Evolutionary conservation across 2,797 vertebrate genomes (phyloP).

Genomic region (Syndactyla subalaris): DNA sequence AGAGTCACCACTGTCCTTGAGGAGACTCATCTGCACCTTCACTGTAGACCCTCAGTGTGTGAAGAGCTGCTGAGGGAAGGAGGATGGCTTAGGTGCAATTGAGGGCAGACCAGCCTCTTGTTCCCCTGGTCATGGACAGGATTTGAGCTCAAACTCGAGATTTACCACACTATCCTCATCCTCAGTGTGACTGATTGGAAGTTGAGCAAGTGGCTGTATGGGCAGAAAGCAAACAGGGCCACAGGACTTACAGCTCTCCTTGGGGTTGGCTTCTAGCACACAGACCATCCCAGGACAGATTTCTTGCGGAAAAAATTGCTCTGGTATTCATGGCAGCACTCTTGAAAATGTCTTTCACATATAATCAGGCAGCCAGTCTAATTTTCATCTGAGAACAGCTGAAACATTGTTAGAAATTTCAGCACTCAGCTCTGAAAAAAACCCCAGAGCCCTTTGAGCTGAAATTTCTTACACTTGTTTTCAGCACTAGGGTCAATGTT

Average conservation of each 20-base stretch:
- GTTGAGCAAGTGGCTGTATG: not conserved
- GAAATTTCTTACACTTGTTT: not conserved
- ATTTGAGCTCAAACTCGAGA: not conserved
- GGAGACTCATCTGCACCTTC: not conserved
- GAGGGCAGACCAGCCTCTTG: not conserved
- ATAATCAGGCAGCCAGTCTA: not conserved
- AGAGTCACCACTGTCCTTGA: not conserved
- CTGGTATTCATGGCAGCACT: not conserved
- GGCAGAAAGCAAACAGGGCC: not conserved
- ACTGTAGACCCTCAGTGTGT: not conserved
- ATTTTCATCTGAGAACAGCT: constrained; percentile 5
- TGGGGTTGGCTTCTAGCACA: not conserved
- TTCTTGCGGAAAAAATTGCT: not conserved
- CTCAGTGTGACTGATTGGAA: not conserved
- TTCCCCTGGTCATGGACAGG: rapidly evolving
- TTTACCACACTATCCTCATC: not conserved
- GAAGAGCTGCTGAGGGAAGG: not conserved
- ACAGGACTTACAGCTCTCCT: not conserved
- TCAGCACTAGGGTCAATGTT: not conserved
- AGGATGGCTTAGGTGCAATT: not conserved
- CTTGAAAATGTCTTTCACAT: not conserved
- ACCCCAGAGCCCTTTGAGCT: rapidly evolving
- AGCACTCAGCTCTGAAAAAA: not conserved
- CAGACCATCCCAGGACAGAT: not conserved
- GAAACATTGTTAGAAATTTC: not conserved